phyloP scores from a whole-genome alignment of 2,113 vertebrate species.

The Numenius arquata region DNA sequence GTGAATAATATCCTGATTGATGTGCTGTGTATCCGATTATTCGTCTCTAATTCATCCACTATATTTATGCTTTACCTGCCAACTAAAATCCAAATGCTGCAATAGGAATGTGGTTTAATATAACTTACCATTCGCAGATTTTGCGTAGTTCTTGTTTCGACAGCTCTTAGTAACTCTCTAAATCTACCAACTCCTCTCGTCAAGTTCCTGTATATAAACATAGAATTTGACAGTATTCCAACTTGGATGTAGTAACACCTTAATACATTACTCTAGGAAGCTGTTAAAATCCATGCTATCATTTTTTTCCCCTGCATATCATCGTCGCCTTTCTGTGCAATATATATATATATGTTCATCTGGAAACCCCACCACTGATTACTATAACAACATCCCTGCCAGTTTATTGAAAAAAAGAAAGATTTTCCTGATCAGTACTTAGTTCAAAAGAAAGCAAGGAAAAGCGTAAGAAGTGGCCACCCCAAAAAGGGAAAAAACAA shows the following conservation, averaged over 20 bases:
- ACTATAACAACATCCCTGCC: background rate
- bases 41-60: background rate
- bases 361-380: background rate
- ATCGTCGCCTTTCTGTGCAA: background rate
- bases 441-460: background rate
- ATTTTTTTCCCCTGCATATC: background rate
- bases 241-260: background rate
- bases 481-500: background rate
- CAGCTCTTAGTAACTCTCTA: constrained; percentile 92
- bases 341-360: background rate
- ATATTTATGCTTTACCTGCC: background rate
- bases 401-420: background rate
- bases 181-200: constrained; percentile 94
- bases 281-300: background rate
- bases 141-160: constrained; percentile 97
- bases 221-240: constrained; percentile 67
- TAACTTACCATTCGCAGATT: constrained; percentile 95
- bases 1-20: background rate
- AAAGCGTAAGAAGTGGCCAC: background rate
- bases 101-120: background rate
- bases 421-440: background rate
- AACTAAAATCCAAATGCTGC: background rate
- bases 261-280: background rate
- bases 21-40: background rate
- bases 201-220: constrained; percentile 86